Conservation (phyloP, 1,140 invertebrate species). For the Caenorhabditis brenneri region DNA sequence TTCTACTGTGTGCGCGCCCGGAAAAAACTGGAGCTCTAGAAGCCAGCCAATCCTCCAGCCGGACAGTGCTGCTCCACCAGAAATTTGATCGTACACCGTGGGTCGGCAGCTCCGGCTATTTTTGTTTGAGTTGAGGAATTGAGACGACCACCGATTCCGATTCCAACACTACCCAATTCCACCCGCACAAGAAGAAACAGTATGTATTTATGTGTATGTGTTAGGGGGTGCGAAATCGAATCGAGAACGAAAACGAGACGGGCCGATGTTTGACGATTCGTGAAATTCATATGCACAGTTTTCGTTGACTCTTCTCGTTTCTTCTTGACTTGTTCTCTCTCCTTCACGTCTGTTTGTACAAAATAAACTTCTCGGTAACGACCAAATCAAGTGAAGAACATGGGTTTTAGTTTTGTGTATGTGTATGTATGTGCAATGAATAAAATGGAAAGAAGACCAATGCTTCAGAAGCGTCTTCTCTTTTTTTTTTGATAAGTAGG, state of each 20-base stretch:
- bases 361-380: conserved; percentile 43
- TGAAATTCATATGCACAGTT: conserved; percentile 42
- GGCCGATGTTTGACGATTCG: conserved; percentile 37
- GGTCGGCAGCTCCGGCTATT: conserved; percentile 29
- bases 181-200: conserved; percentile 30
- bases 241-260: conserved; percentile 9
- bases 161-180: background rate
- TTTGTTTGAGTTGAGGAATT: conserved; percentile 42
- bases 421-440: conserved; percentile 21
- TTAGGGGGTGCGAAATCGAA: conserved; percentile 1
- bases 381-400: conserved; percentile 38
- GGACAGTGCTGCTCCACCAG: background rate
- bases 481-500: conserved; percentile 2
- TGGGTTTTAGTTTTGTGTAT: background rate
- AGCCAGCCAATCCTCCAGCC: background rate
- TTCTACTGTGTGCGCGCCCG: too few species aligned
- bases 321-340: background rate
- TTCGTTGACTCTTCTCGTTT: conserved; percentile 26
- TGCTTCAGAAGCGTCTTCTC: background rate
- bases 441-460: background rate
- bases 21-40: background rate
- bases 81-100: conserved; percentile 13
- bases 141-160: conserved; percentile 2
- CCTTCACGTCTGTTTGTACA: conserved; percentile 17
- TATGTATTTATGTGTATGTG: conserved; percentile 33